Conservation (phyloP, 2,113 vertebrate species). For the Lasiurus cinereus region DNA sequence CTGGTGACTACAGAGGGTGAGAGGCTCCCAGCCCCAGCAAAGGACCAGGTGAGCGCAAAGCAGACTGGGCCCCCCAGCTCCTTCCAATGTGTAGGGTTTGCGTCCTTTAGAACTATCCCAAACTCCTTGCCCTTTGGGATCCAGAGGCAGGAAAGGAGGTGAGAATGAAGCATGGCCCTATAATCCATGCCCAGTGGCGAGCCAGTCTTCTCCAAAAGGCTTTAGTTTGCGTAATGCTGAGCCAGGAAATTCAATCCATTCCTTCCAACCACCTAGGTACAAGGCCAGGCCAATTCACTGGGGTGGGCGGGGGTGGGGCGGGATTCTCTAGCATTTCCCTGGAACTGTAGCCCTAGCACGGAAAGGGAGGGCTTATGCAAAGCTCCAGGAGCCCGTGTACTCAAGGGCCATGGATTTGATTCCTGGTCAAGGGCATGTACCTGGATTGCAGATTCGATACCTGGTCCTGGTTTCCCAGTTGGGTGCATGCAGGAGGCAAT, state of each 20-base stretch:
- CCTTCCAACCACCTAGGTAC: too few species aligned
- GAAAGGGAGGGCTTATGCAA: not conserved
- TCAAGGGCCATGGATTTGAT: too few species aligned
- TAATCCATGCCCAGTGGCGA: not conserved
- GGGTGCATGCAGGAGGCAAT: too few species aligned
- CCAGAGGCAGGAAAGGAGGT: not conserved
- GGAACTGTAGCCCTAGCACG: not conserved
- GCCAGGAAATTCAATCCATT: not conserved
- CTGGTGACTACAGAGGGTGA: not conserved
- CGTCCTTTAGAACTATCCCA: not conserved
- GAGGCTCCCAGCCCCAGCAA: not conserved
- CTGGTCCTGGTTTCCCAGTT: too few species aligned
- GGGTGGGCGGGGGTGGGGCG: too few species aligned
- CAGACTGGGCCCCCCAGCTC: fast-evolving
- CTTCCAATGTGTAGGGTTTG: not conserved
- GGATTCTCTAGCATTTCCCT: not conserved
- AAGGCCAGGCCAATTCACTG: fast-evolving
- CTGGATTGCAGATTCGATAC: too few species aligned
- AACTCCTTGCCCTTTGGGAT: not conserved
- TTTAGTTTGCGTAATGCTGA: not conserved
- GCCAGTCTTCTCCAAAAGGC: not conserved
- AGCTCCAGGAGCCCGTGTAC: not conserved
- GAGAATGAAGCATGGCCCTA: not conserved
- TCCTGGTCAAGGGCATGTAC: too few species aligned
- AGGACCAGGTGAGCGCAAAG: not conserved